Base-by-base conservation (phyloP, 2,888 invertebrate species). In the Tenthredo scrophulariae region DNA sequence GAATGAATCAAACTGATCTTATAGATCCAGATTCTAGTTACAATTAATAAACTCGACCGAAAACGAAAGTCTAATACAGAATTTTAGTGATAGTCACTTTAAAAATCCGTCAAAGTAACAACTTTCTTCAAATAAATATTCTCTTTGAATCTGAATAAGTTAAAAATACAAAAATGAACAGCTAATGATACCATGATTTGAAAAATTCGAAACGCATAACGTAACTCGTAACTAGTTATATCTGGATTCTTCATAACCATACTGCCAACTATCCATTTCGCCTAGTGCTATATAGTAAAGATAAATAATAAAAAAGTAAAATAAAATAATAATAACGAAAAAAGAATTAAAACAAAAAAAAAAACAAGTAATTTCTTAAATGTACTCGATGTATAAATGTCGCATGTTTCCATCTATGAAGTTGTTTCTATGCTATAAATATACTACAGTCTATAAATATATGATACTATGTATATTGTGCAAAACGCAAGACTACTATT, bases 381-480 rank as follows among this genome's bases (percentile, higher is more conserved):
- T 87, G 90, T 91, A 90, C 89, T 91, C 89, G 89, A 89, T 92
- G 91, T 92, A 89, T 92, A 91, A 90, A 91, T 92, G 91, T 92
- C 92, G 91, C 91, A 91, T 91, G 91, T 92, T 91, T 90, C 91
- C 89, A 89, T 90, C 88, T 90, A 91, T 85, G 87, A 90, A 88
- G 70, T 70, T 79, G 46, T 85, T 87, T 89, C 15, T 83, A 67
- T 29, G 62, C 58, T 80, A 80, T 80, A 40, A 33, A 58, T 84
- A 86, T 84, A 86, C 85, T 77, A 79, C 77, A 85, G 80, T 85
- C 43, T 77, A 84, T 84, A 33, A 37, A 15, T 4, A 33, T 72
- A 86, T 18, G 67, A 84, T 79, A 65, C 79, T 33, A 83, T 37
- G 7, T 37, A 7, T 37, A 37, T 70, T 37, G 75, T 84, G 54